A percentile compares a stretch with the other conserved stretches of the same genome.
Conservation (phyloP, 1,140 invertebrate genomes). For the Centruroides sculpturatus region DNA sequence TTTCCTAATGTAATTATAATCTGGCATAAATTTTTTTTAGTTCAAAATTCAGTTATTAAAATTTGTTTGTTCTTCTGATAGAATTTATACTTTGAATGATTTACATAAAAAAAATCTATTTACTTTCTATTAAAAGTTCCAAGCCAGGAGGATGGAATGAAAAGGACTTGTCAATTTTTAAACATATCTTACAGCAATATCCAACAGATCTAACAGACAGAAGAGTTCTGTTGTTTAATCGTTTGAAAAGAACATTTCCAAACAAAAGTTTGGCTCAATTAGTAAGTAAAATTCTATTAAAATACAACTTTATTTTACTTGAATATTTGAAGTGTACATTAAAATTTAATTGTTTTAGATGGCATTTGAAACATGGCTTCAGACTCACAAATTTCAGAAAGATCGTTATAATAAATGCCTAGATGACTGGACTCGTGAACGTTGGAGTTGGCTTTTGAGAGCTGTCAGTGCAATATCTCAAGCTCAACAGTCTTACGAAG, state of each 20-base stretch:
- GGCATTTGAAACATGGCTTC: constrained; percentile 13
- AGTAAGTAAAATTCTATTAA: background rate
- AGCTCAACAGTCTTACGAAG: constrained; percentile 9
- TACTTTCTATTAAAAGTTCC: background rate
- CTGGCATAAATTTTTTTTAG: too few species aligned
- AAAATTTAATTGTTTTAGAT: background rate
- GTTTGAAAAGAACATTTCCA: constrained; percentile 12
- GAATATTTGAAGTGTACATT: too few species aligned
- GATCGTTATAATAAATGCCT: constrained; percentile 13
- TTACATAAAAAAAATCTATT: background rate
- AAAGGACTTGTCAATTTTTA: constrained; percentile 7
- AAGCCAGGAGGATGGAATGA: constrained; percentile 14
- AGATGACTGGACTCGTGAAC: constrained; percentile 10
- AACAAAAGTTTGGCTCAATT: constrained; percentile 9
- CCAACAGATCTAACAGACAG: constrained; percentile 12
- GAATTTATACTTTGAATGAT: too few species aligned
- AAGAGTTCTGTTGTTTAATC: constrained; percentile 12
- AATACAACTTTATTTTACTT: too few species aligned
- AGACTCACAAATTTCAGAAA: constrained; percentile 11
- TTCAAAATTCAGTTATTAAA: too few species aligned
- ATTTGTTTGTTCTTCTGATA: too few species aligned
- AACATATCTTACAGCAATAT: constrained; percentile 14
- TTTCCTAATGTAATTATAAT: too few species aligned
- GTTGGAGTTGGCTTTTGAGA: constrained; percentile 11
- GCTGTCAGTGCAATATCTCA: constrained; percentile 11